Percentiles rank a stretch among this genome's conserved stretches.
Evolutionary conservation across 1,140 invertebrate genomes (phyloP).

Genomic region (Kradibia gibbosae): DNA sequence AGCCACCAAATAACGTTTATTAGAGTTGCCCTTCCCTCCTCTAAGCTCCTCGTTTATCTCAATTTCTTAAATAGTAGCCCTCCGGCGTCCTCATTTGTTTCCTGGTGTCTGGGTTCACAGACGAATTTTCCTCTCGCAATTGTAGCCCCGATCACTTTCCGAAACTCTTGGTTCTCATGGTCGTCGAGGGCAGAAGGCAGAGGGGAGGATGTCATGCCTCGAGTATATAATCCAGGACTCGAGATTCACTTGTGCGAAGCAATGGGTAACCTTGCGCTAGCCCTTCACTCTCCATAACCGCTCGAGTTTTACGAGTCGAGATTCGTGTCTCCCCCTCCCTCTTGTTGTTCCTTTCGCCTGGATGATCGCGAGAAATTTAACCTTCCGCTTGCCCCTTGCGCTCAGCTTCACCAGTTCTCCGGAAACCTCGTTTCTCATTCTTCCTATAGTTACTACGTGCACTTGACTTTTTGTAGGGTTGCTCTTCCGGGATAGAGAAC

Average conservation of each 20-base stretch:
- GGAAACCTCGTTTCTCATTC: conserved; percentile 45
- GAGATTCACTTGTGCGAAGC: conserved; percentile 40
- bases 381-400: neutral
- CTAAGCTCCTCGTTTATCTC: neutral
- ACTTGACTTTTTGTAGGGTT: conserved; percentile 17
- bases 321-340: neutral
- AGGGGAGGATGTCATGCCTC: neutral
- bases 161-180: neutral
- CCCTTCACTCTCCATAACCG: conserved; percentile 32
- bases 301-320: conserved; percentile 29
- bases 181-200: neutral
- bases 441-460: neutral
- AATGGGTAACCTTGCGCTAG: neutral
- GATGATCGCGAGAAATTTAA: conserved; percentile 10
- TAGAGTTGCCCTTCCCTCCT: neutral
- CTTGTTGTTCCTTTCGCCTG: conserved; percentile 7
- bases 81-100: conserved; percentile 3
- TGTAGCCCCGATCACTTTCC: neutral
- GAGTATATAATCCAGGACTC: conserved; percentile 38
- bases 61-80: neutral
- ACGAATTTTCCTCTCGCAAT: neutral
- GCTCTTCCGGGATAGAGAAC: neutral
- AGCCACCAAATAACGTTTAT: conserved; percentile 7
- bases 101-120: neutral
- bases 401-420: neutral